Conservation (phyloP, 2,888 invertebrate species). For the Cynaeus angustus region DNA sequence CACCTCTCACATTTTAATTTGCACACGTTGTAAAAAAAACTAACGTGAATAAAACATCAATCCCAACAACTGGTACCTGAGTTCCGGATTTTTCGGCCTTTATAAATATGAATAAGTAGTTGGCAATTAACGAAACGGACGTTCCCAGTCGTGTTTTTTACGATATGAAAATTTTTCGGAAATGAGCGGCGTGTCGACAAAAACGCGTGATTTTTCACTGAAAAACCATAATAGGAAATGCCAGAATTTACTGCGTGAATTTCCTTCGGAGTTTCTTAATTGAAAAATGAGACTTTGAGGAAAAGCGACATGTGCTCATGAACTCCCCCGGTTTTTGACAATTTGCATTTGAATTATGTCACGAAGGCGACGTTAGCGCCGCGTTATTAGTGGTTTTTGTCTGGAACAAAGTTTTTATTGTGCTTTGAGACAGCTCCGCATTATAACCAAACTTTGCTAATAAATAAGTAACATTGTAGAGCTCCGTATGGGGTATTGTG, state of each 20-base stretch:
- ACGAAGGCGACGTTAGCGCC: constrained; percentile 43
- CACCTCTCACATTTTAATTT: constrained; percentile 37
- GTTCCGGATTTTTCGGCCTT: constrained; percentile 16
- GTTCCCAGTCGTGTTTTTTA: constrained; percentile 16
- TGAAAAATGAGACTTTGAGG: constrained; percentile 37
- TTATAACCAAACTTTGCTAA: constrained; percentile 57
- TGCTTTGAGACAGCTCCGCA: constrained; percentile 51
- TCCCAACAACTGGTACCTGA: constrained; percentile 3
- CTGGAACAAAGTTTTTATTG: constrained; percentile 53
- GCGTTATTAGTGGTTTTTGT: constrained; percentile 55
- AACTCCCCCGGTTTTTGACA: constrained; percentile 49
- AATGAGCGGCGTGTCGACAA: constrained; percentile 2
- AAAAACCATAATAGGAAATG: constrained; percentile 22
- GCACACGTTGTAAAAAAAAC: constrained; percentile 31
- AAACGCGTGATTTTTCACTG: too few species aligned
- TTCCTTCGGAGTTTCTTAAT: constrained; percentile 42
- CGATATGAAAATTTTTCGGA: constrained; percentile 31
- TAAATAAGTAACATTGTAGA: constrained; percentile 56
- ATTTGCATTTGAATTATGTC: constrained; percentile 53
- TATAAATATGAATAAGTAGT: constrained; percentile 43
- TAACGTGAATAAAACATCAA: constrained; percentile 43
- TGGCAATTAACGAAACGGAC: constrained; percentile 40
- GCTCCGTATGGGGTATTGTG: constrained; percentile 49
- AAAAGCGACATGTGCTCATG: constrained; percentile 34
- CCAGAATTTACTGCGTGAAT: constrained; percentile 39